Conservation (phyloP, 2,888 invertebrate species). For the Pseudococcus longispinus region DNA sequence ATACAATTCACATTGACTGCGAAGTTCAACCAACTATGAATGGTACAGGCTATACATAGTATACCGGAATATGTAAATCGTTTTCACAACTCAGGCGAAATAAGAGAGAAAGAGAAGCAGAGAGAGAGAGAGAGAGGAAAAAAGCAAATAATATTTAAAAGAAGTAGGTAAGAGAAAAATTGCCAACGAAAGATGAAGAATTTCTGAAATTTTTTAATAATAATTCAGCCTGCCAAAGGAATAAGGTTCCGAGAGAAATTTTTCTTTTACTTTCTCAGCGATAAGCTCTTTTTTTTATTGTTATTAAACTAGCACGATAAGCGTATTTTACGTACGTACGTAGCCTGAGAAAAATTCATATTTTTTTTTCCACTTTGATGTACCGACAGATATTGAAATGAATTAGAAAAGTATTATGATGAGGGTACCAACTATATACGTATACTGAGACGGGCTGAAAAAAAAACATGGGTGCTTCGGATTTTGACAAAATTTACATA, state of each 20-base stretch:
- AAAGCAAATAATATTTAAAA: background rate
- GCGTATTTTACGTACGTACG: background rate
- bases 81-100: background rate
- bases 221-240: background rate
- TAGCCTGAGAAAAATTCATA: background rate
- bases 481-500: too few species aligned
- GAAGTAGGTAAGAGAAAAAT: background rate
- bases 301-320: background rate
- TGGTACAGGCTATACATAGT: background rate
- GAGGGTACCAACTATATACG: too few species aligned
- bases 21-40: background rate
- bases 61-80: background rate
- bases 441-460: too few species aligned
- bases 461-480: too few species aligned
- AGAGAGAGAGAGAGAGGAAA: background rate
- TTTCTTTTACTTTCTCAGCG: background rate
- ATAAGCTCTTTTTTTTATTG: background rate
- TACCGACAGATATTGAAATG: background rate
- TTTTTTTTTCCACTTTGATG: background rate
- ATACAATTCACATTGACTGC: background rate
- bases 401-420: background rate
- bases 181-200: background rate
- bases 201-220: conserved; percentile 20
- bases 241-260: background rate
- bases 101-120: background rate